phyloP scores from a whole-genome alignment of 2,797 vertebrate species.

The Pipistrellus pygmaeus region DNA sequence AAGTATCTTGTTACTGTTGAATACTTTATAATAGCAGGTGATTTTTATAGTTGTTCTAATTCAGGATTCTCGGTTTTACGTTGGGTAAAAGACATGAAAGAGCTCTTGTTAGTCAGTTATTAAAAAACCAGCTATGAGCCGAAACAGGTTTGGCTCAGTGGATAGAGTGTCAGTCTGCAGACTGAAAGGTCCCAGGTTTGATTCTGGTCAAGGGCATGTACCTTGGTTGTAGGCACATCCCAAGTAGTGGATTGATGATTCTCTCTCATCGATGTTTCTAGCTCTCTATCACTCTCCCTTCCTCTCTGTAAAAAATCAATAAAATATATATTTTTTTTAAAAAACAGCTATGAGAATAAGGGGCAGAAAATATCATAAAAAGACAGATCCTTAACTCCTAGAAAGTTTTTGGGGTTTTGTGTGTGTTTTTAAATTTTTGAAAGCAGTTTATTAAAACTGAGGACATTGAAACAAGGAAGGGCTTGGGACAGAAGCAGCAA shows the following conservation, averaged over 20 bases:
- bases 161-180: too few relatives aligned
- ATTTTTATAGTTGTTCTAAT: constrained; percentile 19
- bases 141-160: too few relatives aligned
- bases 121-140: neutral
- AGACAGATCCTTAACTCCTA: neutral
- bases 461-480: neutral
- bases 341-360: neutral
- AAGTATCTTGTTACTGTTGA: constrained; percentile 19
- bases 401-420: neutral
- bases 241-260: too few relatives aligned
- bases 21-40: neutral
- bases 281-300: too few relatives aligned
- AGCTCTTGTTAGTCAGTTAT: constrained; percentile 15
- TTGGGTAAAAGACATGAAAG: constrained; percentile 1
- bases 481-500: neutral
- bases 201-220: too few relatives aligned
- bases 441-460: neutral
- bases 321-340: too few relatives aligned
- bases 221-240: too few relatives aligned
- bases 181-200: too few relatives aligned
- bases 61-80: neutral
- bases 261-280: too few relatives aligned
- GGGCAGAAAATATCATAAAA: constrained; percentile 10
- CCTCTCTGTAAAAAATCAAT: too few relatives aligned
- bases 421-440: neutral